phyloP scores from a whole-genome alignment of 2,888 invertebrate species.

The Chymomyza procnemis region DNA sequence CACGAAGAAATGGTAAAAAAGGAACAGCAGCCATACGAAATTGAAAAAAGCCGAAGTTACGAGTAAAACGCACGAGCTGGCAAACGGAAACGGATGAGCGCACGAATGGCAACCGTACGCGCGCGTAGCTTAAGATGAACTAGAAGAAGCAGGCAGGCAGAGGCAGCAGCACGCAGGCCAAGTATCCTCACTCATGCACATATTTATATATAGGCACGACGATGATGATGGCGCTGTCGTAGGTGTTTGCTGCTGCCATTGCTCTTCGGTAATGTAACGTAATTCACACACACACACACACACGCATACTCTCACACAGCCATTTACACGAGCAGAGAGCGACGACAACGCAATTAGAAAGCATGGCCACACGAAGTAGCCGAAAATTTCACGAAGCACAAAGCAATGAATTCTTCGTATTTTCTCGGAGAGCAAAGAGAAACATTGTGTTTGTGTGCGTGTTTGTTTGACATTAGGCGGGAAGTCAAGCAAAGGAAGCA shows the following conservation, averaged over 20 bases:
- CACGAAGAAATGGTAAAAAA: conserved; percentile 54
- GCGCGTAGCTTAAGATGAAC: conserved; percentile 75
- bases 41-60: conserved; percentile 38
- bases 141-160: conserved; percentile 71
- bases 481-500: conserved; percentile 46
- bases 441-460: not conserved
- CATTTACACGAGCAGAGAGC: conserved; percentile 18
- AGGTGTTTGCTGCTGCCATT: conserved; percentile 35
- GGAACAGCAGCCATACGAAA: conserved; percentile 35
- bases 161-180: conserved; percentile 51
- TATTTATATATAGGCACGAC: conserved; percentile 4
- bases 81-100: conserved; percentile 46
- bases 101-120: conserved; percentile 59
- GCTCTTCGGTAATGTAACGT: conserved; percentile 43
- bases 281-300: conserved; percentile 53
- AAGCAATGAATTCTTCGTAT: not conserved
- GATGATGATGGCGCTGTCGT: conserved; percentile 19
- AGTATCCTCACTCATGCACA: conserved; percentile 11
- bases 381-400: not conserved
- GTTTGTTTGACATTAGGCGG: not conserved
- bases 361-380: conserved; percentile 25
- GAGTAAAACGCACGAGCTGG: conserved; percentile 25
- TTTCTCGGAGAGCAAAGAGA: not conserved
- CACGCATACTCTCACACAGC: conserved; percentile 46
- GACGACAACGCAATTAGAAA: conserved; percentile 59